Evolutionary conservation across 2,888 invertebrate species (phyloP), one percentile per base, ranked within the genome.

Genomic region (Heteromurus nitidus): DNA sequence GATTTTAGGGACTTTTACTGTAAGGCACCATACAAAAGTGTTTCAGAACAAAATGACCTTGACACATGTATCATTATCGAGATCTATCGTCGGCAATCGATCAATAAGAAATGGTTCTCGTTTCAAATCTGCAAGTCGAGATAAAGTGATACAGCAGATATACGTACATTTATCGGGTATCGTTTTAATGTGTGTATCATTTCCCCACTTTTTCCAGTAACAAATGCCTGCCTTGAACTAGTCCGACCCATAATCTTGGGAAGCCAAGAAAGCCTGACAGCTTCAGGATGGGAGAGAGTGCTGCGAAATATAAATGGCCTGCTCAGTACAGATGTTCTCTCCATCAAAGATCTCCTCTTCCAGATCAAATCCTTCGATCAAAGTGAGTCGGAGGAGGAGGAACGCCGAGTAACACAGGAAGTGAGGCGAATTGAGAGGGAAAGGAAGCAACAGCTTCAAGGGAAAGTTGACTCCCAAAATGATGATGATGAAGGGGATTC

Each of bases 301-400:
- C 9, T 76, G 20, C 22, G 72, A 53, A 85, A 69, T 68, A 85
- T 85, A 82, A 85, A 80, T 22, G 82, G 82, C 22, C 69, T 85
- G 44, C 64, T 82, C 9, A 58, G 44, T 30, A 47, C 72, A 18
- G 85, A 85, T 24, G 69, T 82, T 20, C 58, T 60, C 55, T 30
- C 42, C 30, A 64, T 82, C 36, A 73, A 74, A 65, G 83, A 83
- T n/a, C 60, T 72, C 1, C 80, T 80, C 26, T 58, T 60, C 20
- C 70, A 74, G 22, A 62, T 81, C 53, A 58, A 44, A 42, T 58
- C 7, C 24, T 26, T 53, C 24, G 50, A 70, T 42, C 50, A 67
- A 80, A 55, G n/a, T 28, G 30, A 42, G 9, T 26, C 24, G 2
- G 65, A 72, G 53, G 67, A 50, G 16, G 76, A 76, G 67, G 31